Evolutionary conservation across 2,797 vertebrate species (phyloP).

Genomic region (Epinephelus coioides): DNA sequence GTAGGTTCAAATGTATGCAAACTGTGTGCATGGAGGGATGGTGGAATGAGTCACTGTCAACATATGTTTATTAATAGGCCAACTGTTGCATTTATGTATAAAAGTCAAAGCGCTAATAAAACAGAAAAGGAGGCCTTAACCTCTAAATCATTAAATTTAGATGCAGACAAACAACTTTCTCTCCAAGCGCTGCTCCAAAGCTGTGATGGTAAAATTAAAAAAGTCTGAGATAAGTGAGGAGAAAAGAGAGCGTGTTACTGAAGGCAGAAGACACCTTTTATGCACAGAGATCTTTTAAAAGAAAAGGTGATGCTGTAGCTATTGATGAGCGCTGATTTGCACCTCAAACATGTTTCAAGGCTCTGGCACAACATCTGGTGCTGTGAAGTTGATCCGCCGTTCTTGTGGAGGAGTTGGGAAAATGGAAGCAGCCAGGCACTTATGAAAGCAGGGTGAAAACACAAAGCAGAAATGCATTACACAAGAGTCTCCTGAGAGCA

Average conservation of each 20-base stretch:
- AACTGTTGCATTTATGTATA: constrained; percentile 40
- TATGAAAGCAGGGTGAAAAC: constrained; percentile 44
- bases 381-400: constrained; percentile 49
- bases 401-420: constrained; percentile 28
- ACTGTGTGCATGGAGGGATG: not conserved
- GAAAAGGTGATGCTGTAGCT: constrained; percentile 8
- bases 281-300: constrained; percentile 15
- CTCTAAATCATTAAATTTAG: constrained; percentile 4
- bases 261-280: constrained; percentile 16
- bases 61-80: constrained; percentile 48
- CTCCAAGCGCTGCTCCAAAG: constrained; percentile 1
- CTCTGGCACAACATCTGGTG: constrained; percentile 55
- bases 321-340: constrained; percentile 44
- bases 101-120: constrained; percentile 3
- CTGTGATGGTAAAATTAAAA: not conserved
- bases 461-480: constrained; percentile 45
- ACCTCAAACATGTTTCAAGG: constrained; percentile 48
- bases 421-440: constrained; percentile 44
- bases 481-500: constrained; percentile 40
- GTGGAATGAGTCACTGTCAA: constrained; percentile 9
- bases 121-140: not conserved
- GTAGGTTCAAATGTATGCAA: constrained; percentile 33
- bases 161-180: constrained; percentile 25
- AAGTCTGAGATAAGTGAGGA: not conserved
- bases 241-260: not conserved